Percentiles rank a stretch among this genome's conserved stretches.
Evolutionary conservation across 1,140 invertebrate species (phyloP).

Genomic region (Andricus grossulariae): DNA sequence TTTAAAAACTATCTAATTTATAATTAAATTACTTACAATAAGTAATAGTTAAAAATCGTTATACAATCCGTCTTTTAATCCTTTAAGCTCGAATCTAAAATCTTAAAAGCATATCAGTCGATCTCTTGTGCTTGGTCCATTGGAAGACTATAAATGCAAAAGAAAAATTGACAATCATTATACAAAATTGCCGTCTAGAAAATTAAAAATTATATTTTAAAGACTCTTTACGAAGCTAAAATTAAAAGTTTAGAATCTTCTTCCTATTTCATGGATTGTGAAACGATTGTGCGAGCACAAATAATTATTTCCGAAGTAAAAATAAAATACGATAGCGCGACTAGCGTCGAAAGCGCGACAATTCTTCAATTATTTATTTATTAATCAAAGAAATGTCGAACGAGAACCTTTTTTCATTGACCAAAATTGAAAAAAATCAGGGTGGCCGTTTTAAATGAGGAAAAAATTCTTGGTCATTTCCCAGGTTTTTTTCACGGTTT

Average conservation of each 20-base stretch:
- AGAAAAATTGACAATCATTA: not conserved
- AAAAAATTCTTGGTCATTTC: too few relatives aligned
- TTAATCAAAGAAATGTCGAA: not conserved
- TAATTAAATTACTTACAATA: not conserved
- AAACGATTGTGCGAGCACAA: not conserved
- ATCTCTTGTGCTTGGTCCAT: conserved; percentile 43
- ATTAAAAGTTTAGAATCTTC: not conserved
- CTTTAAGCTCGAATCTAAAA: not conserved
- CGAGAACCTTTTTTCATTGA: too few relatives aligned
- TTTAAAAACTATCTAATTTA: not conserved
- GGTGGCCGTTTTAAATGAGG: too few relatives aligned
- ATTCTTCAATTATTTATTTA: not conserved
- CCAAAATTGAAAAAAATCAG: too few relatives aligned
- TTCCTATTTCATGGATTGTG: not conserved
- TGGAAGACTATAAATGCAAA: conserved; percentile 44
- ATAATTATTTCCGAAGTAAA: conserved; percentile 35
- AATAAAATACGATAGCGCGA: conserved; percentile 57
- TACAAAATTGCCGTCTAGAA: not conserved
- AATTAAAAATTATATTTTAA: not conserved
- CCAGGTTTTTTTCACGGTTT: too few relatives aligned
- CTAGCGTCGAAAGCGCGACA: conserved; percentile 56
- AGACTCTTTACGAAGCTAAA: not conserved
- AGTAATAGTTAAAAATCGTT: not conserved
- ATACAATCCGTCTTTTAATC: not conserved
- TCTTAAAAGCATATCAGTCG: conserved; percentile 1